A percentile compares a stretch with the other conserved stretches of the same genome.
Evolutionary conservation across 2,797 vertebrate species (phyloP).

Genomic region (Taeniopygia guttata): DNA sequence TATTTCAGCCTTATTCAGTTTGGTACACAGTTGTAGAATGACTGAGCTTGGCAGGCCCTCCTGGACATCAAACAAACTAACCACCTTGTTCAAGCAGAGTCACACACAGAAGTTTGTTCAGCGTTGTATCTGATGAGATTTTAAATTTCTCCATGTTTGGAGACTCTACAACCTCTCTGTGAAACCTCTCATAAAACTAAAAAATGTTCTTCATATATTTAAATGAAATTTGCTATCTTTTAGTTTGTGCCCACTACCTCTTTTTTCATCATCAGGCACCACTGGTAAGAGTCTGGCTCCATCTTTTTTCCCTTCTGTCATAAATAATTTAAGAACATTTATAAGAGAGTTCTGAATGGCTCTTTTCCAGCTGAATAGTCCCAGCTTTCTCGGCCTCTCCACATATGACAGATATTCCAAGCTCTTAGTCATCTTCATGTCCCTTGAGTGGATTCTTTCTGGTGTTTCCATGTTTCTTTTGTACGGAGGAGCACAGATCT

Average conservation of each 20-base stretch:
- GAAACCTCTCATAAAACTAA: background rate
- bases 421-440: background rate
- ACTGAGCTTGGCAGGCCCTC: background rate
- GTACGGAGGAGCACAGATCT: background rate
- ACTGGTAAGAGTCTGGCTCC: background rate
- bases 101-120: background rate
- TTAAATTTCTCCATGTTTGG: background rate
- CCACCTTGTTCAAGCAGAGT: background rate
- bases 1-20: background rate
- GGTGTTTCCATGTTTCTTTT: background rate
- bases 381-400: background rate
- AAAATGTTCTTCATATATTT: background rate
- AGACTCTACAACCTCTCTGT: background rate
- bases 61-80: background rate
- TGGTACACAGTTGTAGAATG: background rate
- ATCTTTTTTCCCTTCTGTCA: background rate
- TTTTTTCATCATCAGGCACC: rapidly evolving
- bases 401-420: background rate
- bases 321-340: background rate
- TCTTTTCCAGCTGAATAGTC: background rate
- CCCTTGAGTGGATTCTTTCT: background rate
- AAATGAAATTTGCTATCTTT: background rate
- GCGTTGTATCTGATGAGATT: rapidly evolving
- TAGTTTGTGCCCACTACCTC: background rate
- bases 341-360: background rate